Base-by-base conservation (phyloP, 2,888 invertebrate species). In the Idaea dimidiata region DNA sequence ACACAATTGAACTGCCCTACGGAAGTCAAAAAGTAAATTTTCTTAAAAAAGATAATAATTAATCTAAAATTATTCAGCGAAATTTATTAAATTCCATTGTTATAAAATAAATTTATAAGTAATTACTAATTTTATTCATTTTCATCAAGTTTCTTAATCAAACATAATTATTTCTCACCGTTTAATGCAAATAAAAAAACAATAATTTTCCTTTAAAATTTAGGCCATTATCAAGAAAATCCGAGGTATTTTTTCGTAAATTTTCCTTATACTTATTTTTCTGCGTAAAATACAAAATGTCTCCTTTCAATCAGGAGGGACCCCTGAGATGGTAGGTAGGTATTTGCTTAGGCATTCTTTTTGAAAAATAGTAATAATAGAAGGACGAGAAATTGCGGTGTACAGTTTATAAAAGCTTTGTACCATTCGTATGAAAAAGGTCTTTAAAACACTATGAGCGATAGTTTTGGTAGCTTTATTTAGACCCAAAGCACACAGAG, bases 161-260 rank as follows among this genome's bases (percentile, higher is more conserved):
- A 43, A 43, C 43, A 43, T 43, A 43, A 43, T 43, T 43, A 43
- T 43, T 43, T 43, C 43, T 43, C 10, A 10, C 43, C 43, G 10
- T 43, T 43, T 43, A 14, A 24, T 24, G 24, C 24, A 10, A 43
- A 8, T 43, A 43, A 43, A 43, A 32, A 43, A 43, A 43, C 43
- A 43, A 43, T 43, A 43, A 8, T 43, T 43, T 43, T 43, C 43
- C 43, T 43, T 10, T 3, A 43, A 43, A 43, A 43, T 43, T 43
- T 43, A 43, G 43, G 43, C 43, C 43, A 43, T 43, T 43, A 43
- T 43, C 43, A 14, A 14, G 43, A 43, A 43, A 43, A 43, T 43
- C 43, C 43, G 43, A 43, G 32, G 32, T n/a, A n/a, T 24, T 43
- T 43, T 43, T 43, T 14, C 59, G 54, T 53, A 18, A 43, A 43